Percentiles rank a stretch among this genome's conserved stretches.
These are phyloP conservation scores for Astatoreochromis straeleni DNA, from an alignment of 2,113 vertebrate genomes.

Conservation along the genomic window DNA sequence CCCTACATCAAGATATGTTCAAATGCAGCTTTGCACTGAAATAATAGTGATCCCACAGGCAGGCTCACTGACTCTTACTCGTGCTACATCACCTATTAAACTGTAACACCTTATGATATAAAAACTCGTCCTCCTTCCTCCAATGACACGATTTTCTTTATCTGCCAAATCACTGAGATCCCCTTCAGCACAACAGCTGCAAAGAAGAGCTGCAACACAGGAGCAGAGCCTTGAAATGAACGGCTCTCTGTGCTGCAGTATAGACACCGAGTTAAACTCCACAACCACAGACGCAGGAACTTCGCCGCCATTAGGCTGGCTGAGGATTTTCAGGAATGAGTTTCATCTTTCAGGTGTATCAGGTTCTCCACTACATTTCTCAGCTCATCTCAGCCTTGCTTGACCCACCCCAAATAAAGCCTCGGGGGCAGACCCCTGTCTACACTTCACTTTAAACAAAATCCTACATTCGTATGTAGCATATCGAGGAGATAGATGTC, in stretches of 20 bases:
- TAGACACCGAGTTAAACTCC: not conserved
- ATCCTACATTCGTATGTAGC: not conserved
- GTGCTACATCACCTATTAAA: not conserved
- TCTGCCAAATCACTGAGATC: not conserved
- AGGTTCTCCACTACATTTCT: constrained; percentile 20
- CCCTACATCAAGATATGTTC: too few relatives aligned
- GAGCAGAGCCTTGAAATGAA: not conserved
- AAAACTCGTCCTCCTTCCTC: not conserved
- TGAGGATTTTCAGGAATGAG: constrained; percentile 29
- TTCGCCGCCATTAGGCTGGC: not conserved
- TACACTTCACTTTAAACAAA: not conserved
- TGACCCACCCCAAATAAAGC: constrained; percentile 40
- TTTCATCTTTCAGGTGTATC: constrained; percentile 50
- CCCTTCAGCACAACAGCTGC: not conserved
- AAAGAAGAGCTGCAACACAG: not conserved
- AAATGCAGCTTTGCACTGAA: not conserved
- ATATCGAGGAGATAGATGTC: not conserved
- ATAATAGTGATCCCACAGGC: not conserved
- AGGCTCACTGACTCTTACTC: not conserved
- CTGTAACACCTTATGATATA: not conserved
- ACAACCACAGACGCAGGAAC: not conserved
- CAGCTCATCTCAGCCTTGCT: constrained; percentile 18
- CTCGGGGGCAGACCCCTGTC: not conserved
- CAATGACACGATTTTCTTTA: not conserved
- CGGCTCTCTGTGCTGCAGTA: not conserved